These are phyloP conservation scores for Pangasius djambal DNA, from an alignment of 2,797 vertebrate genomes.

Conservation along the genomic window DNA sequence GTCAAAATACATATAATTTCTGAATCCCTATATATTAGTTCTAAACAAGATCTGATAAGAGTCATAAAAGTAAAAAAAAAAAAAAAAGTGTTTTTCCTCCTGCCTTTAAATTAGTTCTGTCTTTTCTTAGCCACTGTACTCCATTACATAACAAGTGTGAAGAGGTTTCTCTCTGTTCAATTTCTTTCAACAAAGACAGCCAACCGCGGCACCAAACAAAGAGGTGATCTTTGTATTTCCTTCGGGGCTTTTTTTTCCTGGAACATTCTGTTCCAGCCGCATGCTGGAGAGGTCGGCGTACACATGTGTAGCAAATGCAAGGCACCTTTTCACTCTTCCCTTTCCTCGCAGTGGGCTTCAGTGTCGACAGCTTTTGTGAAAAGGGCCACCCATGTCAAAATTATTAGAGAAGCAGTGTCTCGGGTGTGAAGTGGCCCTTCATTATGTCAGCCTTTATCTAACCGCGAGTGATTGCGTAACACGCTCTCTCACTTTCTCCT, in stretches of 20 bases:
- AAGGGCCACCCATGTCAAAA: conserved; percentile 37
- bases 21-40: neutral
- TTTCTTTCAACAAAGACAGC: conserved; percentile 21
- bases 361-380: conserved; percentile 31
- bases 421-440: conserved; percentile 26
- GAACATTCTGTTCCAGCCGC: conserved; percentile 21
- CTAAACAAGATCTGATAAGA: neutral
- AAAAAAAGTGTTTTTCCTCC: neutral
- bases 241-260: neutral
- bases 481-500: conserved; percentile 3
- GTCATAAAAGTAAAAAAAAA: neutral
- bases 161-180: conserved; percentile 25
- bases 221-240: conserved; percentile 2
- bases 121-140: neutral
- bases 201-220: conserved; percentile 6
- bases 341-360: conserved; percentile 22
- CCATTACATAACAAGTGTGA: conserved; percentile 26
- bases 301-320: conserved; percentile 19
- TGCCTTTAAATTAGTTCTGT: neutral
- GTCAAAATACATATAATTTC: neutral
- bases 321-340: conserved; percentile 1
- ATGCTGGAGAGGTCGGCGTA: conserved; percentile 2
- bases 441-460: conserved; percentile 34
- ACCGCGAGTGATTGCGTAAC: conserved; percentile 34
- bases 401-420: conserved; percentile 26